Evolutionary conservation across 2,888 invertebrate genomes (phyloP), one percentile per base, ranked within the genome.

Genomic region (Nephrotoma flavescens): DNA sequence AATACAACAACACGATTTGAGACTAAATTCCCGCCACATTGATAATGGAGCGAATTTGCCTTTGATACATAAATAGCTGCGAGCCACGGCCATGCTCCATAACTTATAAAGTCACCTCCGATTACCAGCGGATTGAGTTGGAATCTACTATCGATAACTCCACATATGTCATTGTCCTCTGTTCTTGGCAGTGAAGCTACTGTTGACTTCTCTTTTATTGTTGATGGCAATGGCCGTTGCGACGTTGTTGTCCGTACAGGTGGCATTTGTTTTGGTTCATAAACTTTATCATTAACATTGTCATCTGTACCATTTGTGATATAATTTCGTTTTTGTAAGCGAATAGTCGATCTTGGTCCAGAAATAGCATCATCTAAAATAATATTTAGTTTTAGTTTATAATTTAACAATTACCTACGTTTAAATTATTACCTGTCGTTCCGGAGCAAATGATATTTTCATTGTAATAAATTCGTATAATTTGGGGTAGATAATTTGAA

Each of bases 71-170:
- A 95, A 42, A 95, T 92, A 0, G 95, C 95, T 0, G 93, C 94
- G 86, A 95, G 89, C 95, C 95, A 95, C 0, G 95, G 95, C 94
- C 95, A 94, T 31, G 94, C 93, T 1, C 94, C 94, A 1, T 93
- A 91, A 12, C 86, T n/a, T 15, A 87, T 87, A 0, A 89, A 88
- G 5, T 92, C 57, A 0, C 91, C 91, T 7, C 89, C 89, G 2
- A 89, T 88, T 6, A 91, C 89, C 45, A 91, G 88, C 9, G 88
- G 88, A 12, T 19, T 41, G 1, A n/a, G 11, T 4, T 4, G 41
- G 7, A 45, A 84, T 47, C 47, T 41, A 11, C 3, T 15, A 85
- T 84, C 86, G 6, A n/a, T 3, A 15, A 11, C 11, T 2, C 86
- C 86, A 52, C 86, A 86, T 19, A 86, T n/a, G 0, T 85, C 47